Conservation (phyloP, 1,140 invertebrate species). For the Drosophila rhopaloa region DNA sequence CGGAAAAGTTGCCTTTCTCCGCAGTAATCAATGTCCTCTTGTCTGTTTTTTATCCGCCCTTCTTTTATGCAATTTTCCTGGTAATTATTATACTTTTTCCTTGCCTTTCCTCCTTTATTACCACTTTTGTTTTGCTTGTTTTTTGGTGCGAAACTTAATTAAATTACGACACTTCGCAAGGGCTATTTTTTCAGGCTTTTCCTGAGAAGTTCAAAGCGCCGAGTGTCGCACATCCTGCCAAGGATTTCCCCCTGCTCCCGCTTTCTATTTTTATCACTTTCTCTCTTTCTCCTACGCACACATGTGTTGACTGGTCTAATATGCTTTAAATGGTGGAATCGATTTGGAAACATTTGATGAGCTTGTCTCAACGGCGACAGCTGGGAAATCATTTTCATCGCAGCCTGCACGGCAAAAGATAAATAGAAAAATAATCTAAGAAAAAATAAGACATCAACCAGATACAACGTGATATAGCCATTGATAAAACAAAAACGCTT, state of each 20-base stretch:
- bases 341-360: slow-evolving; percentile 64
- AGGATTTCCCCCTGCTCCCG: not conserved
- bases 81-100: slow-evolving; percentile 19
- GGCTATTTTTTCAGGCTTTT: slow-evolving; percentile 16
- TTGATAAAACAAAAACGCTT: too few species aligned
- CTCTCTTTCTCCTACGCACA: slow-evolving; percentile 3
- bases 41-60: not conserved
- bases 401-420: not conserved
- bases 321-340: slow-evolving; percentile 61
- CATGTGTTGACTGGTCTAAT: slow-evolving; percentile 47
- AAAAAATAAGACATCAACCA: too few species aligned
- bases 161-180: slow-evolving; percentile 44
- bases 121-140: too few species aligned
- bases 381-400: slow-evolving; percentile 33
- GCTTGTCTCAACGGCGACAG: slow-evolving; percentile 46
- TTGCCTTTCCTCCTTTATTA: too few species aligned
- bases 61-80: slow-evolving; percentile 1
- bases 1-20: not conserved
- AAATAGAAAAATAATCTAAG: not conserved
- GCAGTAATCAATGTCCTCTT: slow-evolving; percentile 32
- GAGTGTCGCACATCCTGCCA: slow-evolving; percentile 49
- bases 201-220: slow-evolving; percentile 45
- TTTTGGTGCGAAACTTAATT: slow-evolving; percentile 49
- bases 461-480: too few species aligned
- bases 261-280: slow-evolving; percentile 6